These are phyloP conservation scores for Pseudocheirus occidentalis DNA, from an alignment of 2,797 vertebrate species.

Conservation along the genomic window DNA sequence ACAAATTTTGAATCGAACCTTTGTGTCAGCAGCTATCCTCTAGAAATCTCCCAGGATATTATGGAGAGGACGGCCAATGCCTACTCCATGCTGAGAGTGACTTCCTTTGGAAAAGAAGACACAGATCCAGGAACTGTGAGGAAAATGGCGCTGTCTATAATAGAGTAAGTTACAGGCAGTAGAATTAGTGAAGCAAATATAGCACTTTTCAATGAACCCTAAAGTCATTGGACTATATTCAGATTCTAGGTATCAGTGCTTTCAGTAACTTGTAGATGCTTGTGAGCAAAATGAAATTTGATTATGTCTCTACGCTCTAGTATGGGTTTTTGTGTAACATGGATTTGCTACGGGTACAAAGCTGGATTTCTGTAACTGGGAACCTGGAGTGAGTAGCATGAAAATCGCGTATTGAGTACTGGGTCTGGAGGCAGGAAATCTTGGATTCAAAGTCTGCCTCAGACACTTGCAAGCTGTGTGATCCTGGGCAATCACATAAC, in stretches of 20 bases:
- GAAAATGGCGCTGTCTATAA: slow-evolving; percentile 58
- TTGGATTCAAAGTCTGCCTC: neutral
- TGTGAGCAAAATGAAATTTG: neutral
- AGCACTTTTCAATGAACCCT: neutral
- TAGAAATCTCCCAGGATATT: slow-evolving; percentile 74
- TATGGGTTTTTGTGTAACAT: neutral
- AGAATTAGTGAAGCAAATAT: neutral
- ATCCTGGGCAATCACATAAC: neutral
- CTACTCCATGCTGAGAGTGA: slow-evolving; percentile 66
- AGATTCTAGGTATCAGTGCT: neutral
- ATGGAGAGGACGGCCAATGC: slow-evolving; percentile 81
- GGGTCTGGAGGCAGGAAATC: neutral
- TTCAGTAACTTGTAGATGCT: neutral
- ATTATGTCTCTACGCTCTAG: neutral
- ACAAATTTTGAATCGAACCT: slow-evolving; percentile 41
- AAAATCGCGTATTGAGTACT: neutral
- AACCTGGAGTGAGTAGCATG: neutral
- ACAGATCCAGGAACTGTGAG: slow-evolving; percentile 29
- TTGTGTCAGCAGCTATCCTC: slow-evolving; percentile 74
- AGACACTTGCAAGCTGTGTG: neutral
- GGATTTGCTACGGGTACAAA: neutral
- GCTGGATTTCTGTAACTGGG: neutral
- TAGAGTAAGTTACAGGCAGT: slow-evolving; percentile 63
- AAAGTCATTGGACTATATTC: neutral
- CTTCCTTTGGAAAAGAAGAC: fast-evolving